Conservation (phyloP, 2,113 vertebrate genomes). For the Nothoprocta perdicaria region DNA sequence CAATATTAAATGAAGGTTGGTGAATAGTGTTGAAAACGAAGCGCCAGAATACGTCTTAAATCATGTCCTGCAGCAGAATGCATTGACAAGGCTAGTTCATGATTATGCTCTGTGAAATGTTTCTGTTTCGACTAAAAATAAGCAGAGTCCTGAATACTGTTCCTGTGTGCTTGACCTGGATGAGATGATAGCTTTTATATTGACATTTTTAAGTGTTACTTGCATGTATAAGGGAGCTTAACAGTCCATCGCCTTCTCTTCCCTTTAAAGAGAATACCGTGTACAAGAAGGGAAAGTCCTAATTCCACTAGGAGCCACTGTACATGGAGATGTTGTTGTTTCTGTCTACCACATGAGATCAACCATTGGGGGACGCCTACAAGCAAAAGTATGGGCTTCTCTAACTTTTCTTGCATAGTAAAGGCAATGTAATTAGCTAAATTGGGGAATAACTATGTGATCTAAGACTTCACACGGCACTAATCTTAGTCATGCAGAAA, state of each 20-base stretch:
- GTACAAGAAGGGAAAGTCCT: slow-evolving; percentile 94
- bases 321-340: slow-evolving; percentile 93
- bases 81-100: neutral
- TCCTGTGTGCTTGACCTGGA: neutral
- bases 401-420: neutral
- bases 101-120: neutral
- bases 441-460: neutral
- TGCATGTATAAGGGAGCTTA: neutral
- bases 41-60: neutral
- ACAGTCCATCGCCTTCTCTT: slow-evolving; percentile 22
- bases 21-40: neutral
- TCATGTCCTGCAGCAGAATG: fast-evolving
- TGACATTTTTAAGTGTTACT: neutral
- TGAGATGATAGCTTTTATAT: neutral
- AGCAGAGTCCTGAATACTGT: neutral
- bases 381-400: slow-evolving; percentile 88
- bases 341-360: slow-evolving; percentile 96
- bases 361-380: slow-evolving; percentile 93
- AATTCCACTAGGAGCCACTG: slow-evolving; percentile 90
- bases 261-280: slow-evolving; percentile 87
- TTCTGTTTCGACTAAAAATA: neutral
- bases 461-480: neutral
- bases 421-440: neutral
- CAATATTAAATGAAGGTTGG: fast-evolving
- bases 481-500: neutral